These are phyloP conservation scores for Ariolimax columbianus DNA, from an alignment of 2,888 invertebrate species.

Conservation along the genomic window DNA sequence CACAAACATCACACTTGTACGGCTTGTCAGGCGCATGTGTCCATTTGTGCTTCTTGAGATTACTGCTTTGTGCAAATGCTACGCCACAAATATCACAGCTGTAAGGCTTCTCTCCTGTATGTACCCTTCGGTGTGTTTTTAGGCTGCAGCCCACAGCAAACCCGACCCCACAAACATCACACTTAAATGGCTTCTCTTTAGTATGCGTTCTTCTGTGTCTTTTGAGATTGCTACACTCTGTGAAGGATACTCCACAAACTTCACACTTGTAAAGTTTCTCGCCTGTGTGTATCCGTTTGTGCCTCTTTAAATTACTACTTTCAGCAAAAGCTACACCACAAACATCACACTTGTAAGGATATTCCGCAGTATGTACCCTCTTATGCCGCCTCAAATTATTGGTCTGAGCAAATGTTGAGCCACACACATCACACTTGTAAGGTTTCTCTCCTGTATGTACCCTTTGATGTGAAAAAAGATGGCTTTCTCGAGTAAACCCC, in stretches of 20 bases:
- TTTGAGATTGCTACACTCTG: background rate
- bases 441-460: slow-evolving; percentile 18
- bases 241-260: slow-evolving; percentile 9
- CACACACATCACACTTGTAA: slow-evolving; percentile 35
- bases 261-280: slow-evolving; percentile 37
- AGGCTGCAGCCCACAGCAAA: slow-evolving; percentile 12
- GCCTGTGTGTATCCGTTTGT: slow-evolving; percentile 32
- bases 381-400: slow-evolving; percentile 14
- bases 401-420: background rate
- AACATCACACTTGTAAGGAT: slow-evolving; percentile 39
- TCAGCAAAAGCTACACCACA: slow-evolving; percentile 30
- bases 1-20: slow-evolving; percentile 27
- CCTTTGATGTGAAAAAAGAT: background rate
- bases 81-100: slow-evolving; percentile 28
- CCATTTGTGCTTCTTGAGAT: slow-evolving; percentile 18
- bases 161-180: slow-evolving; percentile 22
- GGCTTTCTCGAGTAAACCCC: background rate
- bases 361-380: slow-evolving; percentile 5
- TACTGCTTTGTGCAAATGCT: background rate
- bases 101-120: slow-evolving; percentile 32
- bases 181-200: slow-evolving; percentile 33
- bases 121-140: slow-evolving; percentile 18
- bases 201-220: slow-evolving; percentile 33
- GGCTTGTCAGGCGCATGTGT: slow-evolving; percentile 24
- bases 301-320: slow-evolving; percentile 7